Conservation (phyloP, 2,888 invertebrate genomes). For the Saturnia pavonia region DNA sequence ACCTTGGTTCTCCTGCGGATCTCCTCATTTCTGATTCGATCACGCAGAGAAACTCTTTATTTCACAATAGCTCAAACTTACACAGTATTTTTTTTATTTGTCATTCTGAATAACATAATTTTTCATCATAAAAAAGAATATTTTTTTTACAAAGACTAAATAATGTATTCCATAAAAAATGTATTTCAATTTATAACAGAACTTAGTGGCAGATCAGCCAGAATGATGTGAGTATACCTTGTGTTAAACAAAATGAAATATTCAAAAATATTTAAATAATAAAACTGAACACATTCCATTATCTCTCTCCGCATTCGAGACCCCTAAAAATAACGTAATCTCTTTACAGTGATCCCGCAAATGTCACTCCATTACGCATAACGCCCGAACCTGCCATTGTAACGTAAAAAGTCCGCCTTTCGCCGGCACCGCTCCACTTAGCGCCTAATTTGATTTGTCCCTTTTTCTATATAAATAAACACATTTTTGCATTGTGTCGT, state of each 20-base stretch:
- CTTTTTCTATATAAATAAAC: slow-evolving; percentile 15
- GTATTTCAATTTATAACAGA: too few relatives aligned
- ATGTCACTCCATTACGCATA: slow-evolving; percentile 42
- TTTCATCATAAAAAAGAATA: too few relatives aligned
- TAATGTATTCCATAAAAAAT: too few relatives aligned
- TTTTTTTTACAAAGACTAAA: too few relatives aligned
- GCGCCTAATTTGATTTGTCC: slow-evolving; percentile 24
- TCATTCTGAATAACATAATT: too few relatives aligned
- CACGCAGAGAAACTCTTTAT: too few relatives aligned
- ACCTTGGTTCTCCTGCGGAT: too few relatives aligned
- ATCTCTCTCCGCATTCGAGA: slow-evolving; percentile 16
- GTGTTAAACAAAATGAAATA: background rate
- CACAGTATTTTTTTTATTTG: too few relatives aligned
- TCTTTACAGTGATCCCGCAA: slow-evolving; percentile 39
- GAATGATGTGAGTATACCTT: too few relatives aligned
- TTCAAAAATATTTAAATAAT: background rate
- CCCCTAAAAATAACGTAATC: slow-evolving; percentile 35
- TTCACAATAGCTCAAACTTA: too few relatives aligned
- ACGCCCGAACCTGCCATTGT: slow-evolving; percentile 35
- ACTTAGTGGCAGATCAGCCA: too few relatives aligned
- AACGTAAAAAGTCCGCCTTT: slow-evolving; percentile 34
- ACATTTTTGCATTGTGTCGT: background rate
- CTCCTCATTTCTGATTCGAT: too few relatives aligned
- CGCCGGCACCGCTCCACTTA: slow-evolving; percentile 25
- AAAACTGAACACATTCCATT: slow-evolving; percentile 1